phyloP scores from a whole-genome alignment of 30 jellyfish, hydroid and myxozoan genomes.

The Cassiopea andromeda region DNA sequence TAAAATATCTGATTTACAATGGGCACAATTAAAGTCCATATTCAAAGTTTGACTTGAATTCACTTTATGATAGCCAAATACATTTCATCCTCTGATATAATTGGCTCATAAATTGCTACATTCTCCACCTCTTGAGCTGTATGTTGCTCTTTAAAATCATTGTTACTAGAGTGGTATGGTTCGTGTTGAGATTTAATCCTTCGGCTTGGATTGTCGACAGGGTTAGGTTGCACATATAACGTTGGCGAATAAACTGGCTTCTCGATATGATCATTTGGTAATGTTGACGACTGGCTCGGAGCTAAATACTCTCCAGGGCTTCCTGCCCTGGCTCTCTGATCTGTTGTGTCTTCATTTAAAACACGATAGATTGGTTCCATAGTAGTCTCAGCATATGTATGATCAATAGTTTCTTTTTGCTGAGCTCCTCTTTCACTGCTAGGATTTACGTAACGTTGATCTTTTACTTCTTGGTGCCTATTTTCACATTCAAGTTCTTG shows the following conservation, averaged over 20 bases:
- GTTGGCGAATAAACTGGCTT: slow-evolving; percentile 7
- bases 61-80: slow-evolving; percentile 22
- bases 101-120: slow-evolving; percentile 3
- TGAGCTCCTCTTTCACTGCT: neutral
- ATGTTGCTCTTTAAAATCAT: neutral
- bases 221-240: slow-evolving; percentile 32
- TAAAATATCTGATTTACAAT: too few species aligned
- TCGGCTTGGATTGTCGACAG: neutral
- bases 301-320: neutral
- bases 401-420: neutral
- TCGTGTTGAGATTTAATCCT: neutral
- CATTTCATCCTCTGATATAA: slow-evolving; percentile 29
- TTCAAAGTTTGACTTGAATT: neutral
- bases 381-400: neutral
- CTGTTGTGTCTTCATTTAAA: neutral
- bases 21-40: too few species aligned
- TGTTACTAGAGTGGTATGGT: neutral
- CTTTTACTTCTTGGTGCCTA: neutral
- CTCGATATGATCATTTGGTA: neutral
- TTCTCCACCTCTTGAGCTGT: neutral
- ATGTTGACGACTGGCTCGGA: neutral
- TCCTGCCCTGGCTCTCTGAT: neutral
- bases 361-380: slow-evolving; percentile 14
- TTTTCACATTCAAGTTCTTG: slow-evolving; percentile 11
- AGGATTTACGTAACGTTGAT: neutral